Percentiles rank a stretch among this genome's conserved stretches.
Evolutionary conservation across 2,113 vertebrate species (phyloP).

Genomic region (Tauraco erythrolophus): DNA sequence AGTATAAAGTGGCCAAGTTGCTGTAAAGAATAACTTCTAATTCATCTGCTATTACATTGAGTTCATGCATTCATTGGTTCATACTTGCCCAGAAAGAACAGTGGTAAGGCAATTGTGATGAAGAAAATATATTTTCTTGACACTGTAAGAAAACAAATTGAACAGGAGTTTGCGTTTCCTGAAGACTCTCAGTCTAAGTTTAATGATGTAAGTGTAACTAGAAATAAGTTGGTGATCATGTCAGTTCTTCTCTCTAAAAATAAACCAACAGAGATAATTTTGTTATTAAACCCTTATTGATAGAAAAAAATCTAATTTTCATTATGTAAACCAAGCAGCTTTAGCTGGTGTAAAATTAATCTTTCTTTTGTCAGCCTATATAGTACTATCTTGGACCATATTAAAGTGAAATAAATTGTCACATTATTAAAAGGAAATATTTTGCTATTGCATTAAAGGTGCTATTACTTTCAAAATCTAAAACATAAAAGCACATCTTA

Average conservation of each 20-base stretch:
- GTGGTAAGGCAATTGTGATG: not conserved
- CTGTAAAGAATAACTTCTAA: not conserved
- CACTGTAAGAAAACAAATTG: not conserved
- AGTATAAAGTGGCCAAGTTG: not conserved
- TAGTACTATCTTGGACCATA: not conserved
- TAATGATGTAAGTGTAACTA: not conserved
- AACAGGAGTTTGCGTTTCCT: not conserved
- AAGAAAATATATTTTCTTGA: not conserved
- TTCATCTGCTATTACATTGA: not conserved
- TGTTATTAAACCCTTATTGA: not conserved
- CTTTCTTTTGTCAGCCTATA: not conserved
- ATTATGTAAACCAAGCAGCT: not conserved
- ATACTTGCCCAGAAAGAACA: not conserved
- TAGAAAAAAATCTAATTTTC: not conserved
- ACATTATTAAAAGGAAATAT: not conserved
- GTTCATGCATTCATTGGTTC: not conserved
- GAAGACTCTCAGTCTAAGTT: not conserved
- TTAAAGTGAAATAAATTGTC: not conserved
- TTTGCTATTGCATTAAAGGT: not conserved
- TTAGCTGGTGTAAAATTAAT: not conserved
- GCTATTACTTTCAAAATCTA: not conserved
- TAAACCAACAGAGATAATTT: not conserved
- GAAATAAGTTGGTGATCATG: not conserved
- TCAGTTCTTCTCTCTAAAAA: not conserved
- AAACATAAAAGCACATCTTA: not conserved